These are phyloP conservation scores for Oegoconia quadripuncta DNA, from an alignment of 2,888 invertebrate species.

Conservation along the genomic window DNA sequence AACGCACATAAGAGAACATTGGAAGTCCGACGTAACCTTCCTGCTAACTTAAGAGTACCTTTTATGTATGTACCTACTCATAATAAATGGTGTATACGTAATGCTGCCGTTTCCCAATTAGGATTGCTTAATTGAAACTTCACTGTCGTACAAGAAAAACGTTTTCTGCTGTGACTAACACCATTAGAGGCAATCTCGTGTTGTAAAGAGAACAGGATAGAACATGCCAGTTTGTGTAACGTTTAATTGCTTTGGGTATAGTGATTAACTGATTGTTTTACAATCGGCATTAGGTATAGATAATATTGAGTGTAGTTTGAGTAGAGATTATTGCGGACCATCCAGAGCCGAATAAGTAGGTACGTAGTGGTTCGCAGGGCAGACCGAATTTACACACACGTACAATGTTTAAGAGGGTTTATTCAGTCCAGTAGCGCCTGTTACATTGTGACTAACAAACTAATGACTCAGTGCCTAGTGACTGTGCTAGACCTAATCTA, in stretches of 20 bases:
- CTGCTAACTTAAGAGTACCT: not conserved
- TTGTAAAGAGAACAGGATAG: conserved; percentile 6
- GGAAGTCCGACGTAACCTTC: too few species aligned
- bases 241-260: not conserved
- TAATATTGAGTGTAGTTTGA: not conserved
- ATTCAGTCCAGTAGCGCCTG: too few species aligned
- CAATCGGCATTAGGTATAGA: not conserved
- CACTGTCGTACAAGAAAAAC: conserved; percentile 20
- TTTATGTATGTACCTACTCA: not conserved
- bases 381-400: too few species aligned
- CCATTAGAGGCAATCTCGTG: conserved; percentile 11
- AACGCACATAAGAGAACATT: too few species aligned
- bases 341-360: too few species aligned
- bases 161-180: conserved; percentile 19
- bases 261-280: not conserved
- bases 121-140: conserved; percentile 19
- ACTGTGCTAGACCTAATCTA: too few species aligned
- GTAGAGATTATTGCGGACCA: not conserved
- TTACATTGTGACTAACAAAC: too few species aligned
- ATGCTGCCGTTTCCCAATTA: conserved; percentile 12
- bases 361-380: too few species aligned
- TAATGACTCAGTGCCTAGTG: too few species aligned
- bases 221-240: not conserved
- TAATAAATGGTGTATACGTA: not conserved
- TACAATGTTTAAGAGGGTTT: too few species aligned